Evolutionary conservation across 2,888 invertebrate genomes (phyloP), one percentile per base, ranked within the genome.

Genomic region (Cantharis rustica): DNA sequence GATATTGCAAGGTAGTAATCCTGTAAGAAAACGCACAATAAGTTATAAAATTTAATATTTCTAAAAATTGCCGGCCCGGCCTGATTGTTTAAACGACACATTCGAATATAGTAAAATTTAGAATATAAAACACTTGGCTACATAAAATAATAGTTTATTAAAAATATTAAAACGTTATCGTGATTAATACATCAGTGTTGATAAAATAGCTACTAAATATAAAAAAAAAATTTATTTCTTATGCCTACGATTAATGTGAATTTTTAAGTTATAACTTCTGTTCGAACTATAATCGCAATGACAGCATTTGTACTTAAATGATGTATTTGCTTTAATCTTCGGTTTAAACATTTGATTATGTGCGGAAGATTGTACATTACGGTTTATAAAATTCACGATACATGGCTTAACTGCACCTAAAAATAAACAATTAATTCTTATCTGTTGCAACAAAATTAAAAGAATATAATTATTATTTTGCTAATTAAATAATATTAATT

Each of bases 271-370:
- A 84, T 89, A 89, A 82, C 90, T 90, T 81, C 90, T 88, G 74
- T 90, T 89, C 15, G 89, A 92, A 83, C 90, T 91, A 86, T 91
- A 91, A 83, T 91, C 90, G 85, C 92, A 92, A 82, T 91, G 89
- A 61, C 90, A 90, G 80, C 92, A 92, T 79, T 91, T 90, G 84
- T 92, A 92, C 82, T 90, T 47, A 47, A n/a, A 47, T n/a, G 47
- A 9, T 47, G n/a, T 9, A 47, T 47, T 47, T 47, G 47, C 5
- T 47, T 47, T 47, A 47, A 47, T 47, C 47, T n/a, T 47, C 47
- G 2, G 47, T 47, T 47, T 47, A n/a, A 47, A n/a, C 9, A 47
- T n/a, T 47, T 47, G 47, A 47, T n/a, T n/a, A n/a, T 7, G 47
- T n/a, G 4, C 47, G n/a, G 47, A 47, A n/a, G 47, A 47, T 47